phyloP scores from a whole-genome alignment of 2,113 vertebrate species.

The Clinocottus analis region DNA sequence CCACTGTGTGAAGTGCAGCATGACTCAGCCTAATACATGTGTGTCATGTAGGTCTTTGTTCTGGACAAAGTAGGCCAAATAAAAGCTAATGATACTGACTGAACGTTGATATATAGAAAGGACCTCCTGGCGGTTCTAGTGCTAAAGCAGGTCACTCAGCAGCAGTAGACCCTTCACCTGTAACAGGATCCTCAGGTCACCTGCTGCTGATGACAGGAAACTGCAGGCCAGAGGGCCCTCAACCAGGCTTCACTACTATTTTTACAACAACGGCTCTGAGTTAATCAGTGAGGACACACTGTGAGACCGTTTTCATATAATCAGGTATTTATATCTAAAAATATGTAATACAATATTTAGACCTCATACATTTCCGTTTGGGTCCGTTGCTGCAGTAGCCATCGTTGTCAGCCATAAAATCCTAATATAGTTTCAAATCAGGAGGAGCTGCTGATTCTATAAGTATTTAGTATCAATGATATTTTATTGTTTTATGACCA shows the following conservation, averaged over 20 bases:
- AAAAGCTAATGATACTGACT: neutral
- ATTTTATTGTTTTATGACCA: too few relatives aligned
- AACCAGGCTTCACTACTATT: slow-evolving; percentile 5
- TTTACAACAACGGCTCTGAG: slow-evolving; percentile 21
- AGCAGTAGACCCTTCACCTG: slow-evolving; percentile 10
- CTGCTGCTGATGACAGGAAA: slow-evolving; percentile 27
- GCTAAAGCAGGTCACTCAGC: slow-evolving; percentile 12
- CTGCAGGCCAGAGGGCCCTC: neutral
- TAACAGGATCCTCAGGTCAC: neutral
- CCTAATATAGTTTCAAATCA: too few relatives aligned
- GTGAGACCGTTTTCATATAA: neutral
- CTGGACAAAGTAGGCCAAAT: neutral
- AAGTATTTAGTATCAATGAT: too few relatives aligned
- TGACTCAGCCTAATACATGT: slow-evolving; percentile 23
- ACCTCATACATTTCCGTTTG: neutral
- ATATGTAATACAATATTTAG: neutral
- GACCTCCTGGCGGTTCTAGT: neutral
- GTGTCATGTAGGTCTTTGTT: neutral
- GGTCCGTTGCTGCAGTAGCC: neutral
- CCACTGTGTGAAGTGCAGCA: neutral
- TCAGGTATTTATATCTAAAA: neutral
- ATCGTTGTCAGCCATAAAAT: too few relatives aligned
- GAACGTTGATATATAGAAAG: neutral
- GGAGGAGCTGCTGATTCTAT: too few relatives aligned
- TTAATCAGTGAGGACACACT: neutral